phyloP scores from a whole-genome alignment of 2,888 invertebrate genomes.

The Homarus gammarus region DNA sequence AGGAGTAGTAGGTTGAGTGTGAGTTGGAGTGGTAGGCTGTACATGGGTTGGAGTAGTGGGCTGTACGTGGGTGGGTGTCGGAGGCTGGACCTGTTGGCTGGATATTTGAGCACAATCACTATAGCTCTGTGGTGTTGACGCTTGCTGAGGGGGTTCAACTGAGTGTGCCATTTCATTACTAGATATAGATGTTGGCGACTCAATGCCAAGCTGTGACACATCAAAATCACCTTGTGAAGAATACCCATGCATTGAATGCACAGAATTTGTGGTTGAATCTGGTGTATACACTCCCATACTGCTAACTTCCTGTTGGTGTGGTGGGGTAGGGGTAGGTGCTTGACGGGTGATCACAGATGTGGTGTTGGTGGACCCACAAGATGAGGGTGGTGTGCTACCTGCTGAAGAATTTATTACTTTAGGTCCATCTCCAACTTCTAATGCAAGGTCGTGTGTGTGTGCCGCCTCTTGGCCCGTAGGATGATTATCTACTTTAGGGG shows the following conservation, averaged over 20 bases:
- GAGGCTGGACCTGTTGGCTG: slow-evolving; percentile 77
- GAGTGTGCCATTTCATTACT: slow-evolving; percentile 87
- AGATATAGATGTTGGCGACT: slow-evolving; percentile 92
- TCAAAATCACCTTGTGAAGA: slow-evolving; percentile 90
- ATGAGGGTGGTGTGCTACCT: slow-evolving; percentile 62
- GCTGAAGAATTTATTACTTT: slow-evolving; percentile 58
- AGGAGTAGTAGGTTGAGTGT: slow-evolving; percentile 80
- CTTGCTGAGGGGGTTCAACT: slow-evolving; percentile 77
- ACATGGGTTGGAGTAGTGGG: slow-evolving; percentile 77
- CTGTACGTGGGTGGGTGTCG: slow-evolving; percentile 77
- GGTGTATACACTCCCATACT: slow-evolving; percentile 90
- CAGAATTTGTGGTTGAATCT: slow-evolving; percentile 90
- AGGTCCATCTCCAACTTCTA: slow-evolving; percentile 64
- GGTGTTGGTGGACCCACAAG: slow-evolving; percentile 63
- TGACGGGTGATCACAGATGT: slow-evolving; percentile 70
- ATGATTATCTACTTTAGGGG: slow-evolving; percentile 60
- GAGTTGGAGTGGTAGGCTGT: slow-evolving; percentile 80
- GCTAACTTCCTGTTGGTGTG: slow-evolving; percentile 75
- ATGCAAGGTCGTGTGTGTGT: slow-evolving; percentile 59
- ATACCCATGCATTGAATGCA: slow-evolving; percentile 86
- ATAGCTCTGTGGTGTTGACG: slow-evolving; percentile 74
- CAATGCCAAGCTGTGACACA: slow-evolving; percentile 89
- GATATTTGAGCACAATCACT: slow-evolving; percentile 77
- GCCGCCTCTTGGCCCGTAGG: slow-evolving; percentile 56
- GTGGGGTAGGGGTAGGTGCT: slow-evolving; percentile 74